Base-by-base conservation (phyloP, 2,113 vertebrate species). In the Psettodes erumei region DNA sequence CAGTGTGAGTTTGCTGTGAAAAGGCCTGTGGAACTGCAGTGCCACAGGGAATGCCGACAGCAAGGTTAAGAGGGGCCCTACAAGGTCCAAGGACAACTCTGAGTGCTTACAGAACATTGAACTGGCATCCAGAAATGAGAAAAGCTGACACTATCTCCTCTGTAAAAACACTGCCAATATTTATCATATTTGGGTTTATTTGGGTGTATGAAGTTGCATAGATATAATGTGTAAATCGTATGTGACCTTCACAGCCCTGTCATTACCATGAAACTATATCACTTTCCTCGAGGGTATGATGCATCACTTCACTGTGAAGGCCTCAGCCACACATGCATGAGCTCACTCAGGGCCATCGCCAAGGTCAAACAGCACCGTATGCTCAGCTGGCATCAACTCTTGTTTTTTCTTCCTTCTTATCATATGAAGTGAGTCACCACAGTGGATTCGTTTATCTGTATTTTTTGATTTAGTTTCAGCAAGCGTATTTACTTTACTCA, bases 281-380 rank as follows among this genome's bases (percentile, higher is more conserved):
- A 50, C 32, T 74, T 79, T 76, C 40, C 68, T 71, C 59, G 64
- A 73, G 71, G 77, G 21, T 68, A 32, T 69, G 78, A 85, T 30
- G 48, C 65, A 75, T 72, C 53, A 66, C 15, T 56, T 33, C 63
- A 23, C 40, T 42, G 21, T 54, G 19, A 15, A 82, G 47, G 28
- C 47, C 59, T 75, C 30, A 18, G 54, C 50, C 18, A 28, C 45
- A 83, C 45, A 72, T 43, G 60, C 55, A 71, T 65, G 58, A 82
- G 68, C 43, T 67, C 35, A 33, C 54, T 55, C 32, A 43, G 47
- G n/a, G 58, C 35, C 35, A 47, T 68, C 0, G 8, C 40, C 55
- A 60, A 82, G 61, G 60, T 84, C 78, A 77, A 71, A 64, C 75
- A 16, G 16, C 50, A 48, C 18, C n/a, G 2, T 58, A 73, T 66